Evolutionary conservation across 2,113 vertebrate species (phyloP), one percentile per base, ranked within the genome.

Genomic region (Corvus hawaiiensis): DNA sequence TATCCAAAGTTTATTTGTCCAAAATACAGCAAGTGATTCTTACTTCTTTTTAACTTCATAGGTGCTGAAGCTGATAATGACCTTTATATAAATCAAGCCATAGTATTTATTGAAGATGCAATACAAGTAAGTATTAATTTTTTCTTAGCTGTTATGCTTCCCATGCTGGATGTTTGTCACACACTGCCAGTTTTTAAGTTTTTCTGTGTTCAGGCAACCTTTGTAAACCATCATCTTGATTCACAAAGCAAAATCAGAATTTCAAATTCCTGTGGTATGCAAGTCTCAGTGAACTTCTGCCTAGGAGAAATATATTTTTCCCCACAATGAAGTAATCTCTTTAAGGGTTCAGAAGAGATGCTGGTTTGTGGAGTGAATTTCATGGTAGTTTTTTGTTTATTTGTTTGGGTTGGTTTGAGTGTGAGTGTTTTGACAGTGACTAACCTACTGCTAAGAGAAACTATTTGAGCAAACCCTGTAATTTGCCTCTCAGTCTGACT

Each of bases 51-150:
- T 76, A 59, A 44, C 16, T 76, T 83, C 8, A 1, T 33, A 98
- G 98, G n/a, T n/a, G 6, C 83, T 11, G n/a, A 7, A 28, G 73
- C 83, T 58, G 26, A 58, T 61, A 94, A 96, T 69, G 96, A 98
- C 8, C 98, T 99, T 10, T 98, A 97, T 77, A 94, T 99, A 73
- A 98, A 99, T 41, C 99, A 99, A 96, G 99, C 99, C 6, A 93
- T 98, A 52, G 98, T 99, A 26, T 99, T 99, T 89, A 99, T 99
- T 39, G 99, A 99, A 95, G 99, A 99, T 26, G 99, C 99, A 12
- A 98, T 99, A 94, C 97, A 99, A 98, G 99, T 99, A 92, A 94
- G 62, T 81, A 3, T 18, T 48, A 37, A 11, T 55, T 17, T 7
- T 86, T 66, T 69, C 12, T 39, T 52, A 35, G 21, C 23, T 66